Evolutionary conservation across 1,140 invertebrate genomes (phyloP).

Genomic region (Orius laevigatus): DNA sequence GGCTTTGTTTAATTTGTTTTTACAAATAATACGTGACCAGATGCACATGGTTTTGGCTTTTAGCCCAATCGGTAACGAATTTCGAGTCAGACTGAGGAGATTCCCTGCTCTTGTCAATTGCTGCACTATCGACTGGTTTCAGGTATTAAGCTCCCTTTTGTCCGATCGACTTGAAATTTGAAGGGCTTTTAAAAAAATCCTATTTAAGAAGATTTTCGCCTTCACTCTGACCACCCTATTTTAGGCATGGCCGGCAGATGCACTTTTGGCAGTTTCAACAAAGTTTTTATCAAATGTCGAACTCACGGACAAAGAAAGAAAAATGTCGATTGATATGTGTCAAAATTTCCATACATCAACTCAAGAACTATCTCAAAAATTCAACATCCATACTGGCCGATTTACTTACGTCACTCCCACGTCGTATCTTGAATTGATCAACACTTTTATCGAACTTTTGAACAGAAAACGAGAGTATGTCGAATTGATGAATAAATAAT

Average conservation of each 20-base stretch:
- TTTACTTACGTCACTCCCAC: slow-evolving; percentile 88
- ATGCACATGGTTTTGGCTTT: slow-evolving; percentile 83
- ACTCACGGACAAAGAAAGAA: slow-evolving; percentile 48
- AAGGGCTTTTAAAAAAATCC: too few relatives aligned
- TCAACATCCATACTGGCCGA: slow-evolving; percentile 48
- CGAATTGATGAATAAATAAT: slow-evolving; percentile 40
- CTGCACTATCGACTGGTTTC: slow-evolving; percentile 96
- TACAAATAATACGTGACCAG: slow-evolving; percentile 77
- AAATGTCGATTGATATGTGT: slow-evolving; percentile 69
- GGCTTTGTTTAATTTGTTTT: slow-evolving; percentile 85
- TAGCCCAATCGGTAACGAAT: slow-evolving; percentile 76
- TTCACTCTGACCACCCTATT: too few relatives aligned
- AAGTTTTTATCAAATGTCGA: slow-evolving; percentile 78
- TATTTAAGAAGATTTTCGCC: too few relatives aligned
- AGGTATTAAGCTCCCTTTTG: slow-evolving; percentile 38
- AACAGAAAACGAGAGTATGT: slow-evolving; percentile 44
- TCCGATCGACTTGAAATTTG: too few relatives aligned
- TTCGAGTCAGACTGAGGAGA: slow-evolving; percentile 74
- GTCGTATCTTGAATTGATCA: slow-evolving; percentile 83
- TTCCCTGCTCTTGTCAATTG: slow-evolving; percentile 92
- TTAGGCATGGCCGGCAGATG: slow-evolving; percentile 84
- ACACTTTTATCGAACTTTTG: slow-evolving; percentile 72
- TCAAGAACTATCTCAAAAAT: slow-evolving; percentile 54
- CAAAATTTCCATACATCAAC: slow-evolving; percentile 81
- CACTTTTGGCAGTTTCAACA: slow-evolving; percentile 75